Evolutionary conservation across 2,113 vertebrate species (phyloP), one percentile per base, ranked within the genome.

Genomic region (Oryzias celebensis): DNA sequence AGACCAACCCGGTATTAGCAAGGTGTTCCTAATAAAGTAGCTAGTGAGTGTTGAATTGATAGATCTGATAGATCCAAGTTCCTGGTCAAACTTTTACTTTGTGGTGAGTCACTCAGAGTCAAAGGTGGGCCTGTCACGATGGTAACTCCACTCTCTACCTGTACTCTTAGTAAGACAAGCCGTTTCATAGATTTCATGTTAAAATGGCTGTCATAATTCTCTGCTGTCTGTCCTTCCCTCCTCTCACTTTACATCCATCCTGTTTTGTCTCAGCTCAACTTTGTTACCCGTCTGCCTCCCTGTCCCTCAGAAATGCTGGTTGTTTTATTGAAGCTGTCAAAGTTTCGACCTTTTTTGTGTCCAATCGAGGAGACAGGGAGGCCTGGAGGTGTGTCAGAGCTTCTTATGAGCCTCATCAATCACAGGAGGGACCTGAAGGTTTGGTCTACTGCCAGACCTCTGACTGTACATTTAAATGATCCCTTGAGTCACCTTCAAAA

Each of bases 301-400:
- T 16, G 14, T 47, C 45, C n/a, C 45, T 47, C 45, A n/a, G 16
- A 47, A 47, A 47, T 47, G 4, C 2, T 47, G 14, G 45, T 47
- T 8, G 66, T 77, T 79, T 85, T 81, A 81, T 72, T 64, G 62
- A 74, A 67, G 65, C 68, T 71, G 71, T 75, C 61, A 15, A 66
- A 58, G 61, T 62, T 47, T 51, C 63, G 80, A 85, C 83, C 83
- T 75, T 73, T 72, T 36, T 58, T 22, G 1, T 55, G 70, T 74
- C 69, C 50, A 16, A 15, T 15, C 51, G 68, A 48, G 48, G 68
- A 62, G 42, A 57, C 71, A 71, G 49, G 58, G 68, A 64, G 13
- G 58, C n/a, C 62, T 52, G 65, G 52, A 62, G 62, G 62, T 53
- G 42, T 74, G 69, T 75, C 16, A 0, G 64, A 28, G 54, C 26